phyloP scores from a whole-genome alignment of 2,113 vertebrate species.

The Lipotes vexillifer region DNA sequence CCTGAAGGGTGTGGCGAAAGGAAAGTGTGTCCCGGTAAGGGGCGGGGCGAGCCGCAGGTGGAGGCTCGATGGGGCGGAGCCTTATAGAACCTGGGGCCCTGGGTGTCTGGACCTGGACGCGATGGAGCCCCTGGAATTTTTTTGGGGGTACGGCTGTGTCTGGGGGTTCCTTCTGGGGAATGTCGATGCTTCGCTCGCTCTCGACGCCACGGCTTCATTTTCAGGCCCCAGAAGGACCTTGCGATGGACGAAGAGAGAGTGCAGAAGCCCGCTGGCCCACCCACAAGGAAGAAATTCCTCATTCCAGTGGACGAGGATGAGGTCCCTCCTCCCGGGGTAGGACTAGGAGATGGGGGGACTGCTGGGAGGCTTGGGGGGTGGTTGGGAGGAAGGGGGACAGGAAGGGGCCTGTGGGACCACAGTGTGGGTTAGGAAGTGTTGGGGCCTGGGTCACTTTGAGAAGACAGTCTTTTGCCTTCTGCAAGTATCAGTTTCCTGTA shows the following conservation, averaged over 20 bases:
- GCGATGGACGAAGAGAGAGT: conserved; percentile 26
- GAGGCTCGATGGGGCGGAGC: neutral
- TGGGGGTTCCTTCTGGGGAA: neutral
- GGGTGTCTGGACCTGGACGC: neutral
- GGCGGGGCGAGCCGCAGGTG: neutral
- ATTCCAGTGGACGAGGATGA: conserved; percentile 59
- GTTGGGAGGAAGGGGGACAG: neutral
- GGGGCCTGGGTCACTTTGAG: neutral
- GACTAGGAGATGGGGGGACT: neutral
- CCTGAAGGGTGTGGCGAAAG: neutral
- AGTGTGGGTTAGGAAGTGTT: neutral
- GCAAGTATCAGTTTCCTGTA: neutral
- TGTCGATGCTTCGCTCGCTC: neutral
- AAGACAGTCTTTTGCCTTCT: neutral
- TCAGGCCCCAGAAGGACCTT: conserved; percentile 34
- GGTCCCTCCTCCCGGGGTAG: conserved; percentile 48
- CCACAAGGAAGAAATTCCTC: conserved; percentile 63
- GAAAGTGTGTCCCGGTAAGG: fast-evolving
- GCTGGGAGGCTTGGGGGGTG: no score
- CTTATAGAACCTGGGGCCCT: neutral
- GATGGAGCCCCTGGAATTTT: neutral
- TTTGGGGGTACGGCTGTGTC: fast-evolving
- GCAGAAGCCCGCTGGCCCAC: neutral
- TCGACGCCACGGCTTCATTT: neutral
- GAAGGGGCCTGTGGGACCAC: neutral